Evolutionary conservation across 2,888 invertebrate species (phyloP), one percentile per base, ranked within the genome.

Genomic region (Hymenopus coronatus): DNA sequence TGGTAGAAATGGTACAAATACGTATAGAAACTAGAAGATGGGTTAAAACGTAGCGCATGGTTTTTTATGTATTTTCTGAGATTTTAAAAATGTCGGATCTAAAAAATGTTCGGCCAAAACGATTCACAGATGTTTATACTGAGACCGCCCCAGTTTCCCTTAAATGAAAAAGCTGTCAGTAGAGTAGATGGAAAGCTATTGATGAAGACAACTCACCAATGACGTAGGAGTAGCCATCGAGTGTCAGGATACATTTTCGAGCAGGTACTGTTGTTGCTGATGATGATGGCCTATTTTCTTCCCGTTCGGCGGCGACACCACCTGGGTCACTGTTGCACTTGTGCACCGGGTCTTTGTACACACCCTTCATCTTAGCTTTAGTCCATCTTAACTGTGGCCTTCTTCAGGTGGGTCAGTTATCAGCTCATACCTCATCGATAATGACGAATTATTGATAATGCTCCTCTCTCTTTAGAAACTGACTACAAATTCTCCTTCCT

Each of bases 201-300:
- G 8, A 33, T 1, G 33, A 8, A 8, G 3, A 25, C 6, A 85
- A 94, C 96, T 96, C 94, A 97, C 97, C 97, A 94, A 97, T 97
- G 92, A 97, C 97, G 94, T 97, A 97, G 91, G 96, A 97, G 94
- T 97, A 97, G 92, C 97, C 97, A 93, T 97, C 97, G 91, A 97
- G 94, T 85, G 97, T 97, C 91, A 97, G 95, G 90, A 97, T 96
- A 94, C 97, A 97, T 94, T 96, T 96, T 92, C 96, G 95, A 33
- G 96, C 95, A 90, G 95, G 95, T 87, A 93, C 91, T 95, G 94
- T 90, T 95, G 95, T 89, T 94, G 93, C 46, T 94, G 94, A 91
- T 94, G 93, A 92, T 94, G 94, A 92, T 93, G 93, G 92, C 92
- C 92, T 92, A 54, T 83, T 81, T 93, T 93, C 89, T 93, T 94